phyloP scores from a whole-genome alignment of 2,113 vertebrate species.

The Accipiter virgatus region DNA sequence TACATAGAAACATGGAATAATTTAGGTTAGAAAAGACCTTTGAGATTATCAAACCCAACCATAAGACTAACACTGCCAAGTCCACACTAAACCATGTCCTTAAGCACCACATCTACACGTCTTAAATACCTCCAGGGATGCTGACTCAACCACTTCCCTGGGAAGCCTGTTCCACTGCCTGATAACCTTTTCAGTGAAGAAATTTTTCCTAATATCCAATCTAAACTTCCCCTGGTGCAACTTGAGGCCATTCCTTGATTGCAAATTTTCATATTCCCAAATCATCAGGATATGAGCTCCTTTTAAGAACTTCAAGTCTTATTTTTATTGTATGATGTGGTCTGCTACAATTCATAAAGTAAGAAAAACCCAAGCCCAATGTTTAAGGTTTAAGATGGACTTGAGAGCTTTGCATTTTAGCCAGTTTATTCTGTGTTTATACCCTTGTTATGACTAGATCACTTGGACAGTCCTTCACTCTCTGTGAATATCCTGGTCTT shows the following conservation, averaged over 20 bases:
- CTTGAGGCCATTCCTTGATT: background rate
- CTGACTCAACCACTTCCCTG: background rate
- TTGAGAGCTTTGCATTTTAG: background rate
- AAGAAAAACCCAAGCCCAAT: background rate
- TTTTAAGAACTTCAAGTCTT: background rate
- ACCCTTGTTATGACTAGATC: background rate
- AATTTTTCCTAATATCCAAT: background rate
- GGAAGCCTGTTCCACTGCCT: background rate
- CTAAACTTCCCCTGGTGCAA: background rate
- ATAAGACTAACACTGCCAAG: background rate
- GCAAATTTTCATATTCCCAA: background rate
- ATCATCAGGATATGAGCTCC: background rate
- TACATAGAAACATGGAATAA: background rate
- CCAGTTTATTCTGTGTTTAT: background rate
- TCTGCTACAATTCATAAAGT: background rate
- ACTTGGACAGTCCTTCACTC: background rate
- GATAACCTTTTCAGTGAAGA: background rate
- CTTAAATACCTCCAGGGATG: background rate
- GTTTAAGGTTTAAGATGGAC: background rate
- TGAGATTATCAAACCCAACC: too few relatives aligned
- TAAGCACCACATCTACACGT: accelerated
- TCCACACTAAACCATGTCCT: background rate
- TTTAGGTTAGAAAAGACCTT: background rate
- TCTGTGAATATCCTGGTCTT: background rate
- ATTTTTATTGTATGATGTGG: background rate